Conservation (phyloP, 2,888 invertebrate species). For the Arenicola marina region DNA sequence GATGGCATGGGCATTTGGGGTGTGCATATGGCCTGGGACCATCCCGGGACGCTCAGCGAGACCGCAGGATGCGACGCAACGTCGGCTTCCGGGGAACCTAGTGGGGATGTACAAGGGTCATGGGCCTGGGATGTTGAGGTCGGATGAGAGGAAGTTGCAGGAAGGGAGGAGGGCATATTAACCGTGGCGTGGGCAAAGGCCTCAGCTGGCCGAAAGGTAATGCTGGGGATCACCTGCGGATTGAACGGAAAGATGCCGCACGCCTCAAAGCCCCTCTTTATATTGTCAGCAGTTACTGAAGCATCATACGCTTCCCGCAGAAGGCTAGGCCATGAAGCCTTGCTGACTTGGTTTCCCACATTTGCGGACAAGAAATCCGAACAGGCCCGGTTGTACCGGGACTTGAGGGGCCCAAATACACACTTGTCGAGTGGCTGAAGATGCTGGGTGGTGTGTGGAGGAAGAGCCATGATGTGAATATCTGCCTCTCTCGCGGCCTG, state of each 20-base stretch:
- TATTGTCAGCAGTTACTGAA: neutral
- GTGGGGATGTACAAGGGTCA: no score
- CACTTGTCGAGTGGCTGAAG: conserved; percentile 14
- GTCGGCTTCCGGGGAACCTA: no score
- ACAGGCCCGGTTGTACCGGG: neutral
- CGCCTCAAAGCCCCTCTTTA: neutral
- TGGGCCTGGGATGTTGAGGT: no score
- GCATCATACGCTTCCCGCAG: neutral
- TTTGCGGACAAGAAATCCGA: neutral
- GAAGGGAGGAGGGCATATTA: no score
- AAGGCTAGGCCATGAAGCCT: neutral
- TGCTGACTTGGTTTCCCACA: neutral
- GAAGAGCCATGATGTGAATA: conserved; percentile 15
- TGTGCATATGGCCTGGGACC: no score
- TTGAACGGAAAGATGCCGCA: neutral
- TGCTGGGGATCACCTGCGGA: neutral
- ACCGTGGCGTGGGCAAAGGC: no score
- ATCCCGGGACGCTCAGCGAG: no score
- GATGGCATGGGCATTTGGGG: no score
- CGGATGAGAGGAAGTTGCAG: no score
- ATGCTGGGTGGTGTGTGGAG: conserved; percentile 16
- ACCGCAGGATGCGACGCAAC: no score
- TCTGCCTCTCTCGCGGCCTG: conserved; percentile 26
- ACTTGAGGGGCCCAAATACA: conserved; percentile 10
- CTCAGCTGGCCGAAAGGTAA: neutral